Evolutionary conservation across 2,888 invertebrate species (phyloP).

Genomic region (Brachylomia viminalis): DNA sequence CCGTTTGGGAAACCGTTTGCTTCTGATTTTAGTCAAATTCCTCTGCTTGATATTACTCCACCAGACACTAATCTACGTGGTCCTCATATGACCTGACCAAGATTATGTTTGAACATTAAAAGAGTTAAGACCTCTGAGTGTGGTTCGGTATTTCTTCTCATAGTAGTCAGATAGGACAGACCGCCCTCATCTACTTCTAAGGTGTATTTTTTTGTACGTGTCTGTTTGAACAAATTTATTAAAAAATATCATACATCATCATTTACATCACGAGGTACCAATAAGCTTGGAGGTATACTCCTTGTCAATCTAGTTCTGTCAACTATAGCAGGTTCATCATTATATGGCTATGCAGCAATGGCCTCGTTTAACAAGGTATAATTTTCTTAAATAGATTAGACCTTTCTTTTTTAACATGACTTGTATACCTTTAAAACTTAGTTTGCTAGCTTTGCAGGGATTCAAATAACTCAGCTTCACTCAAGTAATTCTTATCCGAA

Average conservation of each 20-base stretch:
- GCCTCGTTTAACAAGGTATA: neutral
- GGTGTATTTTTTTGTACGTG: neutral
- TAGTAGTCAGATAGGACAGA: neutral
- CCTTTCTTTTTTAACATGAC: too few species aligned
- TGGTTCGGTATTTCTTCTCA: neutral
- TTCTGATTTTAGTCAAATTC: neutral
- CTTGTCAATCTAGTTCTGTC: conserved; percentile 1
- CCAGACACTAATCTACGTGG: too few species aligned
- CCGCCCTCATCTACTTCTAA: neutral
- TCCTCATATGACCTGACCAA: neutral
- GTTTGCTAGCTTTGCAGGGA: neutral
- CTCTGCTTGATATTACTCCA: neutral
- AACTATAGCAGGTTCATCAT: too few species aligned
- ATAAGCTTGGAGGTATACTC: neutral
- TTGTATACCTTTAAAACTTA: neutral
- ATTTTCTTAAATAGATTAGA: neutral
- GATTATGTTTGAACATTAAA: too few species aligned
- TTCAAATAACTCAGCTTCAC: conserved; percentile 3
- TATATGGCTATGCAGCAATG: neutral
- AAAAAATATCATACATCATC: neutral
- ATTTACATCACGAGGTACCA: neutral
- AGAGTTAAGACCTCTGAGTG: neutral
- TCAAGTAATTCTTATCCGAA: neutral
- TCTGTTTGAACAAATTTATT: neutral
- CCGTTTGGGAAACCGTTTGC: too few species aligned